Conservation (phyloP, 1,140 invertebrate species). For the Leptopilina boulardi region DNA sequence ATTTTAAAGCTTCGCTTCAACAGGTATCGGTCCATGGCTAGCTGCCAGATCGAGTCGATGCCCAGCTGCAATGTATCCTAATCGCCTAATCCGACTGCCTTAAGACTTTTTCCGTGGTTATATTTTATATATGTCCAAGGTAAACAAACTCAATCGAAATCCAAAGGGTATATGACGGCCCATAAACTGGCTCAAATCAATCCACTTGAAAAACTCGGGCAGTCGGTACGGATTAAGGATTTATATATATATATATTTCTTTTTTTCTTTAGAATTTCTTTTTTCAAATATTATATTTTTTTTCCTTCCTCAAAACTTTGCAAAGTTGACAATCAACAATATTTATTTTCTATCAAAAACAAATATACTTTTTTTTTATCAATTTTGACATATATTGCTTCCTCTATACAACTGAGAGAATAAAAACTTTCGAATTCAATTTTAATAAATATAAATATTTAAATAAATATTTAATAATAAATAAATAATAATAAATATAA, state of each 20-base stretch:
- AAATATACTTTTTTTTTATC: too few species aligned
- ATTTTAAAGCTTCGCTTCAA: slow-evolving; percentile 30
- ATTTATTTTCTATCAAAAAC: too few species aligned
- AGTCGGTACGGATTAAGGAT: not conserved
- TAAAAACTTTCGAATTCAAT: too few species aligned
- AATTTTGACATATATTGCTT: too few species aligned
- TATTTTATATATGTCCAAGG: not conserved
- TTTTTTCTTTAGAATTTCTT: not conserved
- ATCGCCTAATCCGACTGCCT: slow-evolving; percentile 22
- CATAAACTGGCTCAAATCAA: slow-evolving; percentile 9
- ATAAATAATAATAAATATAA: too few species aligned
- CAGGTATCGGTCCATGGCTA: slow-evolving; percentile 24
- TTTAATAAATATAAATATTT: too few species aligned
- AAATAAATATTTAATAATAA: too few species aligned
- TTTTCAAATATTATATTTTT: too few species aligned
- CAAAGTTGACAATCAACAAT: too few species aligned
- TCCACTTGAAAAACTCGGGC: not conserved
- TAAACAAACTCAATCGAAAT: slow-evolving; percentile 1
- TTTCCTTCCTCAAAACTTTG: too few species aligned
- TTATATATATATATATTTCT: not conserved
- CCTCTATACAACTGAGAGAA: too few species aligned
- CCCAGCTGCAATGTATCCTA: slow-evolving; percentile 29
- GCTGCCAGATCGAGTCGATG: slow-evolving; percentile 29
- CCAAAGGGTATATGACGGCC: slow-evolving; percentile 1
- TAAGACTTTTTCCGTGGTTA: slow-evolving; percentile 14